A percentile compares a stretch with the other conserved stretches of the same genome.
These are phyloP conservation scores for Homarus gammarus DNA, from an alignment of 2,888 invertebrate species.

Conservation along the genomic window DNA sequence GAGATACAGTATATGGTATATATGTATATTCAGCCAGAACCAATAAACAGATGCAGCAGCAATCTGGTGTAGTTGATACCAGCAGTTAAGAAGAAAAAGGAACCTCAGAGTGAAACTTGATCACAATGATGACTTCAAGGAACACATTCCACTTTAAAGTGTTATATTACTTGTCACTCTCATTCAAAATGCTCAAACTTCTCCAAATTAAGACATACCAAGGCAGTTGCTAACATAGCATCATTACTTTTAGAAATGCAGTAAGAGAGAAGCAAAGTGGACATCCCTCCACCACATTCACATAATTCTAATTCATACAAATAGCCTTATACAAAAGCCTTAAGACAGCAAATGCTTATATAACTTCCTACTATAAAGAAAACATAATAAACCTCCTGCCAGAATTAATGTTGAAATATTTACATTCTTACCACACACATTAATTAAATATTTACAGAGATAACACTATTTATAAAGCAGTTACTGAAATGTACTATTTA, in stretches of 20 bases:
- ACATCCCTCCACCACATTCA: slow-evolving; percentile 7
- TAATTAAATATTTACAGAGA: slow-evolving; percentile 1
- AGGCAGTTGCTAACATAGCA: not conserved
- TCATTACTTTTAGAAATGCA: not conserved
- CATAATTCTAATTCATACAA: not conserved
- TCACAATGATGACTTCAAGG: not conserved
- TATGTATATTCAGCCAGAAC: too few relatives aligned
- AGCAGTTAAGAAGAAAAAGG: too few relatives aligned
- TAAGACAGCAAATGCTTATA: not conserved
- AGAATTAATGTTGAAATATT: not conserved
- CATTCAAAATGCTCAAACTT: not conserved
- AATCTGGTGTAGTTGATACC: not conserved
- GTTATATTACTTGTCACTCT: too few relatives aligned
- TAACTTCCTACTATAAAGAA: not conserved
- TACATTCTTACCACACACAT: not conserved
- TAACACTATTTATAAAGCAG: not conserved
- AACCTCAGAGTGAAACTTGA: too few relatives aligned
- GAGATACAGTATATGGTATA: too few relatives aligned
- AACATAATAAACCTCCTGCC: not conserved
- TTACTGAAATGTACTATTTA: slow-evolving; percentile 2
- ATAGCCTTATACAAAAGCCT: not conserved
- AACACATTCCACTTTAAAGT: not conserved
- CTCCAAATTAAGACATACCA: not conserved
- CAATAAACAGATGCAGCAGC: not conserved
- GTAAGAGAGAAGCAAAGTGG: not conserved